Conservation (phyloP, 1,140 invertebrate species). For the Helicoverpa armigera region DNA sequence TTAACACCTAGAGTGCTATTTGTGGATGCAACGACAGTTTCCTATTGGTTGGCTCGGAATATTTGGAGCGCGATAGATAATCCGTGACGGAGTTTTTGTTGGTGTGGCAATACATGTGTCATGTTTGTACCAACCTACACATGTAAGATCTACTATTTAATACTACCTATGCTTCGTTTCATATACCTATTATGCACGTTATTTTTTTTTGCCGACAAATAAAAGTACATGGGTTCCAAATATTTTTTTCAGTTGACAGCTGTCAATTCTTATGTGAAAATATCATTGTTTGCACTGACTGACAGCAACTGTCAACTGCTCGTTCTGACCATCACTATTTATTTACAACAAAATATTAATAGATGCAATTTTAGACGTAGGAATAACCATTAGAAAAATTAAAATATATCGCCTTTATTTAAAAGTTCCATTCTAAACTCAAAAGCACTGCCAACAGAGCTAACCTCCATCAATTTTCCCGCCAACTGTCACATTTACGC, state of each 20-base stretch:
- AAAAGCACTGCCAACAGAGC: slow-evolving; percentile 5
- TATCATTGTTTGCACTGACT: too few species aligned
- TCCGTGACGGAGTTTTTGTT: slow-evolving; percentile 12
- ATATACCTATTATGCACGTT: background rate
- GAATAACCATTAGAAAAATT: background rate
- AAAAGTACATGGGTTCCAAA: too few species aligned
- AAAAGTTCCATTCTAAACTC: background rate
- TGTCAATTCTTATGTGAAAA: too few species aligned
- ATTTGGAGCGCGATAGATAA: slow-evolving; percentile 42
- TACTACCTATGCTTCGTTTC: background rate
- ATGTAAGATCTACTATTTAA: background rate
- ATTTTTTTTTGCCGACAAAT: too few species aligned
- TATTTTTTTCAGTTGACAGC: too few species aligned
- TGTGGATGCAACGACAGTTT: slow-evolving; percentile 51
- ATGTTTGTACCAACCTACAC: background rate
- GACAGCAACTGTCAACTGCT: too few species aligned
- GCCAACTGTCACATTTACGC: slow-evolving; percentile 76
- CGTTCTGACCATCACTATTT: too few species aligned
- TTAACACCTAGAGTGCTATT: slow-evolving; percentile 75
- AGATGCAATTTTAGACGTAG: background rate
- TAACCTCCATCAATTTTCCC: slow-evolving; percentile 57
- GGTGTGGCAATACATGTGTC: background rate
- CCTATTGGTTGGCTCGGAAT: slow-evolving; percentile 58
- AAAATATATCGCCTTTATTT: background rate
- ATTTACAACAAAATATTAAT: too few species aligned